These are phyloP conservation scores for Slavum lentiscoides DNA, from an alignment of 2,888 invertebrate genomes.

Conservation along the genomic window DNA sequence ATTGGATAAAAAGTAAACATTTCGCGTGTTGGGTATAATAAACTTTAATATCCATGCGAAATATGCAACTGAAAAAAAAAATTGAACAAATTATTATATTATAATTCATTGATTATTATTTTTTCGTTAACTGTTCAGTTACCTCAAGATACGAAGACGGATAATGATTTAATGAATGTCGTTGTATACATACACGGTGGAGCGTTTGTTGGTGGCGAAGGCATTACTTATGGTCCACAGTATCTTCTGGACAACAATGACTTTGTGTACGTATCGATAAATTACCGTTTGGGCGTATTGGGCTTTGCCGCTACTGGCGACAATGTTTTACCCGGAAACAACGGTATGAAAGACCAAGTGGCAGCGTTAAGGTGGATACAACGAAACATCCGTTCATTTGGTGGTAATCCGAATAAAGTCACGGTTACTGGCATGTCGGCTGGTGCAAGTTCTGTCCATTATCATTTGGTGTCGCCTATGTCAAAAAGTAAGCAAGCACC, in stretches of 20 bases:
- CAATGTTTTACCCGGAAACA: slow-evolving; percentile 58
- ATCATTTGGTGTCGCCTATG: slow-evolving; percentile 58
- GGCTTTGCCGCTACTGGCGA: slow-evolving; percentile 59
- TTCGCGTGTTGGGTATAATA: no score
- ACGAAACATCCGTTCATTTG: slow-evolving; percentile 58
- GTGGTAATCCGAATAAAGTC: slow-evolving; percentile 58
- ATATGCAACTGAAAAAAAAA: no score
- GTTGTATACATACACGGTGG: slow-evolving; percentile 58
- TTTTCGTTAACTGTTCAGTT: slow-evolving; percentile 16
- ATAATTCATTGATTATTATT: no score
- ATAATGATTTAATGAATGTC: slow-evolving; percentile 58
- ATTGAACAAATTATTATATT: no score
- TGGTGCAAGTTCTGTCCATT: slow-evolving; percentile 58
- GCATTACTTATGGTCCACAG: slow-evolving; percentile 38
- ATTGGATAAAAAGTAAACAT: no score
- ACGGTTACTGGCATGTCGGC: slow-evolving; percentile 59
- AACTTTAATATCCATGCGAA: no score
- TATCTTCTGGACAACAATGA: slow-evolving; percentile 53
- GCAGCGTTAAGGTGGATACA: slow-evolving; percentile 58
- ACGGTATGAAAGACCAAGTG: slow-evolving; percentile 58
- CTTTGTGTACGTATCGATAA: slow-evolving; percentile 59
- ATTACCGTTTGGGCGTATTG: slow-evolving; percentile 59
- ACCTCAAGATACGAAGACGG: slow-evolving; percentile 4
- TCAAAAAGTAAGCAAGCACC: slow-evolving; percentile 56
- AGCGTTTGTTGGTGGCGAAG: slow-evolving; percentile 56